A percentile compares a stretch with the other conserved stretches of the same genome.
Evolutionary conservation across 2,797 vertebrate species (phyloP).

Genomic region (Gila robusta): DNA sequence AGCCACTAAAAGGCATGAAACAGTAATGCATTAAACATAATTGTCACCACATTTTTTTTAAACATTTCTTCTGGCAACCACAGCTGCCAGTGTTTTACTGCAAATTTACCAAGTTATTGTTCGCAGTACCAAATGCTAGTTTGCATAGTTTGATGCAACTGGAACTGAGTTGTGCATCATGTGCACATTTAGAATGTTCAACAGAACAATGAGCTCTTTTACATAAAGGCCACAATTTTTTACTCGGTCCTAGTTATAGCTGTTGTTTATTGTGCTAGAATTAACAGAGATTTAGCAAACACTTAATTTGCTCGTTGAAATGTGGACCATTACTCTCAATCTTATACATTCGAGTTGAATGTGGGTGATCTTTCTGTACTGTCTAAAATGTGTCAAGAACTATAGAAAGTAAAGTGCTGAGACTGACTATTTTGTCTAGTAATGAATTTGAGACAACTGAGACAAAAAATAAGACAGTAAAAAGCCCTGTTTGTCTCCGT

Average conservation of each 20-base stretch:
- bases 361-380: neutral
- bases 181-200: conserved; percentile 61
- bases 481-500: conserved; percentile 37
- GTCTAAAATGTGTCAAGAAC: neutral
- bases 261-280: conserved; percentile 68
- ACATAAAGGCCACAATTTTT: conserved; percentile 68
- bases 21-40: neutral
- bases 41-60: neutral
- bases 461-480: conserved; percentile 64
- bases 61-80: neutral
- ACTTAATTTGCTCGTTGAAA: conserved; percentile 49
- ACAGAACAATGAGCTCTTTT: conserved; percentile 74
- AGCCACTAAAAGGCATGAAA: neutral
- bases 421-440: neutral
- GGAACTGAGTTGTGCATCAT: conserved; percentile 60
- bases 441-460: conserved; percentile 36
- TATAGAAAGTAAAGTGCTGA: neutral
- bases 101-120: neutral
- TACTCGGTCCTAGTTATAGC: conserved; percentile 61
- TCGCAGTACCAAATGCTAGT: neutral
- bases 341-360: conserved; percentile 23
- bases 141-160: conserved; percentile 35
- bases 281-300: conserved; percentile 71
- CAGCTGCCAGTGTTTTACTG: neutral
- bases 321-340: conserved; percentile 41